Conservation (phyloP, 2,113 vertebrate species). For the Agapornis roseicollis region DNA sequence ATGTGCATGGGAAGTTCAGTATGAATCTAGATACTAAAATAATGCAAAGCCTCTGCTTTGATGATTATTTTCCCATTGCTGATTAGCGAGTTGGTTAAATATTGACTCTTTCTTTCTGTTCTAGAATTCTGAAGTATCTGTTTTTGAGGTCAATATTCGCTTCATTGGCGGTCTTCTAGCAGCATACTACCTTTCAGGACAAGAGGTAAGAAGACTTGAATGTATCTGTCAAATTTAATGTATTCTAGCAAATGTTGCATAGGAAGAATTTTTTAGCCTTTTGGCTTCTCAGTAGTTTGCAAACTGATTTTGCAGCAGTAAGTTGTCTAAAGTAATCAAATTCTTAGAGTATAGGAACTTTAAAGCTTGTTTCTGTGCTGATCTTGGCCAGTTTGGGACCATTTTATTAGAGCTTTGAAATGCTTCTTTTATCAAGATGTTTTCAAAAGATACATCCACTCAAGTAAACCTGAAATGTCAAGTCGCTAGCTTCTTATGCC, state of each 20-base stretch:
- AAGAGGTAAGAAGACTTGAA: conserved; percentile 82
- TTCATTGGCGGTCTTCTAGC: conserved; percentile 95
- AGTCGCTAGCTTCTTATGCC: not conserved
- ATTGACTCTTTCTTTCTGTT: not conserved
- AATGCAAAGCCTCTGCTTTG: not conserved
- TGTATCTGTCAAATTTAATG: not conserved
- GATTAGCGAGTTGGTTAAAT: not conserved
- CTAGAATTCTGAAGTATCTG: conserved; percentile 95
- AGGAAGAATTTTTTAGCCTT: not conserved
- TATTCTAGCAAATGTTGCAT: not conserved
- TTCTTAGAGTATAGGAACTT: not conserved
- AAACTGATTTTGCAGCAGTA: not conserved
- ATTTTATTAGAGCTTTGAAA: not conserved
- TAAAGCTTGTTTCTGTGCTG: not conserved
- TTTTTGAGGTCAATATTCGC: conserved; percentile 98
- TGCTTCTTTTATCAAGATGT: not conserved
- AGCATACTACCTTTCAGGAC: conserved; percentile 94
- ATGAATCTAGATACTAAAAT: not conserved
- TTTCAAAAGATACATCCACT: not conserved
- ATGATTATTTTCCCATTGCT: not conserved
- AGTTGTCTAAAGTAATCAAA: not conserved
- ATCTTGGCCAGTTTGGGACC: not conserved
- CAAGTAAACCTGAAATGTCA: conserved; percentile 8
- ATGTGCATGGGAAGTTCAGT: not conserved
- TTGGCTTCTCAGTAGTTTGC: not conserved